Base-by-base conservation (phyloP, 1,140 invertebrate genomes). In the Uloborus diversus region DNA sequence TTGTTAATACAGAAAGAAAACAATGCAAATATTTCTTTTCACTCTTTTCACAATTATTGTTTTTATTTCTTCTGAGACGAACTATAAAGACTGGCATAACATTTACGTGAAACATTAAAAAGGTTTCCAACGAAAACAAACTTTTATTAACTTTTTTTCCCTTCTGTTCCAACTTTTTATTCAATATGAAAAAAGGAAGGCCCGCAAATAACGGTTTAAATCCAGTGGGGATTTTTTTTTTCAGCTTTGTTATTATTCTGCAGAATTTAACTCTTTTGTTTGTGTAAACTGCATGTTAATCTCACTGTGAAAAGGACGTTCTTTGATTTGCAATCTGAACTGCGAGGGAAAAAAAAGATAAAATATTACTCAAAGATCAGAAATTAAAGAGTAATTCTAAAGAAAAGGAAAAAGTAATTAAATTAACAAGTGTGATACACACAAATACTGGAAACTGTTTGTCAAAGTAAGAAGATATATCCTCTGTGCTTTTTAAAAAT, bases 1-100 rank as follows among this genome's bases (percentile, higher is more conserved):
- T 59, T 59, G 23, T 30, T 30, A 25, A 14, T 28, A 42, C 17
- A 59, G 11, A 33, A 25, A n/a, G 53, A 61, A 71, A 61, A 71
- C 69, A 71, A 71, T 71, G 69, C 69, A 71, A 56, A 71, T 71
- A 71, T 59, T 51, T 71, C 69, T 23, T 68, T 49, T 68, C 37
- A 14, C 27, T 59, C 13, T 17, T n/a, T n/a, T 53, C 42, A 37
- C 42, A 64, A 37, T 32, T 30, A 64, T 64, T 64, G 32, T 30
- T 61, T 64, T 64, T 71, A 37, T 47, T 51, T 51, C 35, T 30
- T n/a, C 32, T 59, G 20, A 42, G 69, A 57, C 69, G 14, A 35
- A 71, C 69, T 37, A 59, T 71, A 71, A 71, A 71, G 56, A 71
- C 53, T 35, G 42, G 59, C 33, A 56, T 35, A 35, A 49, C 53